A percentile compares a stretch with the other conserved stretches of the same genome.
Evolutionary conservation across 2,113 vertebrate species (phyloP).

Genomic region (Formicarius rufipectus): DNA sequence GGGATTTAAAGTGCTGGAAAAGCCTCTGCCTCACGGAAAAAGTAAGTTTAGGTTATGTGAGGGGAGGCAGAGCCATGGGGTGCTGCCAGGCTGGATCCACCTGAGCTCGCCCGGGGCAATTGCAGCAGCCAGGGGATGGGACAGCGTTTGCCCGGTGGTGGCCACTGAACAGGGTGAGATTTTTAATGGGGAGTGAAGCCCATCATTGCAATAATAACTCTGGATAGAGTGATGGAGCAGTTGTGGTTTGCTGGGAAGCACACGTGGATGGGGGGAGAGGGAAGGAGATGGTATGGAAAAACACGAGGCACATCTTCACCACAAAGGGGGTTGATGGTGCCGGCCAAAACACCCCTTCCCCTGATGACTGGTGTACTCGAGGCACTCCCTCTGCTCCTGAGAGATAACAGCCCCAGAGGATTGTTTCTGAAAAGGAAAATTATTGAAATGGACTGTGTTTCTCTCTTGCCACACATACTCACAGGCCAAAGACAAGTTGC

Average conservation of each 20-base stretch:
- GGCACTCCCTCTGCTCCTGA: neutral
- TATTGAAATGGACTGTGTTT: neutral
- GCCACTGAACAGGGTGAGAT: neutral
- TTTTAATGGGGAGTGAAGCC: neutral
- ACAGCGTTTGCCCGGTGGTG: rapidly evolving
- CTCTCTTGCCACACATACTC: neutral
- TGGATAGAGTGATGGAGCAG: neutral
- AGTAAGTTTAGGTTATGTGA: neutral
- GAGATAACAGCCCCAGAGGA: neutral
- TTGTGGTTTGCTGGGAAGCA: neutral
- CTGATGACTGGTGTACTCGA: rapidly evolving
- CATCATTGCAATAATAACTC: neutral
- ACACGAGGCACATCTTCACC: neutral
- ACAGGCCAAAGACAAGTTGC: neutral
- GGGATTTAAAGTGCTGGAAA: neutral
- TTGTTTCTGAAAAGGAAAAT: neutral
- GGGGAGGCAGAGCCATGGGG: neutral
- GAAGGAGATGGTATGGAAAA: neutral
- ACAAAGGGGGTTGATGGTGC: neutral
- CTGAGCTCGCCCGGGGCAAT: neutral
- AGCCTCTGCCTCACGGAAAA: neutral
- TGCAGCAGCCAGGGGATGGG: neutral
- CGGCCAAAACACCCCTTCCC: neutral
- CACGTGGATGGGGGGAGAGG: neutral
- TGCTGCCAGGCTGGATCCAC: neutral